phyloP scores from a whole-genome alignment of 2,797 vertebrate species.

The Gallinago solitaria region DNA sequence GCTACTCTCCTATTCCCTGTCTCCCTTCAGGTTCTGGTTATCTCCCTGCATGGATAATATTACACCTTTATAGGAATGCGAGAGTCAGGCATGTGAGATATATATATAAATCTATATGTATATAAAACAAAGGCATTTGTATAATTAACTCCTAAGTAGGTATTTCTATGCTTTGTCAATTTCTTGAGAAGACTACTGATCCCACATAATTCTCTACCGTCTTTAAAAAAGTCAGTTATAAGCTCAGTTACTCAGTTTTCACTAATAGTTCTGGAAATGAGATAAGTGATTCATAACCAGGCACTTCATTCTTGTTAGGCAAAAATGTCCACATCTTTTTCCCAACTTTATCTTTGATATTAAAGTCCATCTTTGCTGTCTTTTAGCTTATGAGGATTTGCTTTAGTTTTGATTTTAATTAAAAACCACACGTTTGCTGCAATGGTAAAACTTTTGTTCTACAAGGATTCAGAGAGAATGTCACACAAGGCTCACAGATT shows the following conservation, averaged over 20 bases:
- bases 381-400: background rate
- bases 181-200: background rate
- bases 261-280: background rate
- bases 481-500: background rate
- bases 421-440: background rate
- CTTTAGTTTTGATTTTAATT: background rate
- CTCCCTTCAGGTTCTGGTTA: background rate
- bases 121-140: background rate
- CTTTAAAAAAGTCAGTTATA: background rate
- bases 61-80: accelerated
- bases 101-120: background rate
- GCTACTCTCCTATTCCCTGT: background rate
- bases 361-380: background rate
- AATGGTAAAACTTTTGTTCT: background rate
- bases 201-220: background rate
- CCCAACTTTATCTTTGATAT: background rate
- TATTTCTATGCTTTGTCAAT: background rate
- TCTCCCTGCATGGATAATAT: background rate
- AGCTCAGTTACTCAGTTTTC: background rate
- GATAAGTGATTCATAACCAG: background rate
- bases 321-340: background rate
- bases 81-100: background rate
- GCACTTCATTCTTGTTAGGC: background rate
- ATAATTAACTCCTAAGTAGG: background rate
- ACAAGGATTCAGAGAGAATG: background rate